Evolutionary conservation across 2,888 invertebrate genomes (phyloP), one percentile per base, ranked within the genome.

Genomic region (Gisinianus flammeolus): DNA sequence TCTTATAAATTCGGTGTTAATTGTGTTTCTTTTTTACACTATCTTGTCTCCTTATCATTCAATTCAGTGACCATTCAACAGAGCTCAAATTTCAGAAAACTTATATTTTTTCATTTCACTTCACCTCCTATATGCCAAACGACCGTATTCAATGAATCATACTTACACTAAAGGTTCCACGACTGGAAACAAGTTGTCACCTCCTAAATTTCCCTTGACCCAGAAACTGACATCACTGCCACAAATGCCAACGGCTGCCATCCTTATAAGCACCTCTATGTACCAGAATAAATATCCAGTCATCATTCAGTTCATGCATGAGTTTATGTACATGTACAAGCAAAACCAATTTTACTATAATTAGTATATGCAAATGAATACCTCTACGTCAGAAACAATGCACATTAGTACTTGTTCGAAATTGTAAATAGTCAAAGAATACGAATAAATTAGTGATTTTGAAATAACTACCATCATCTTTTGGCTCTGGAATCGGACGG

Each of bases 241-340:
- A 87, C 98, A 98, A 85, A 98, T 98, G n/a, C 98, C 98, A 66
- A 98, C 96, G 83, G 92, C 92, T 86, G 93, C 93, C 93, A 97
- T 96, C 83, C 91, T 91, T 24, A 97, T 87, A 4, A 96, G 91
- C 0, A 94, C 96, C 90, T 97, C 96, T 94, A 79, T 62, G 66
- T 67, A 71, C 58, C 62, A 22, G 64, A 70, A 72, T 31, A 56
- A 58, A 26, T 24, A 35, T 35, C 12, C 35, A 35, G 35, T 35
- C 12, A 8, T 35, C 12, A 35, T 35, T 35, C 12, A 35, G 35
- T 70, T n/a, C n/a, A n/a, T n/a, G n/a, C n/a, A n/a, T n/a, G n/a
- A n/a, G n/a, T n/a, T n/a, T n/a, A n/a, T n/a, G n/a, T n/a, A n/a
- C n/a, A n/a, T n/a, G n/a, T n/a, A n/a, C n/a, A n/a, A n/a, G n/a